Evolutionary conservation across 2,113 vertebrate genomes (phyloP).

Genomic region (Sclerurus mexicanus): DNA sequence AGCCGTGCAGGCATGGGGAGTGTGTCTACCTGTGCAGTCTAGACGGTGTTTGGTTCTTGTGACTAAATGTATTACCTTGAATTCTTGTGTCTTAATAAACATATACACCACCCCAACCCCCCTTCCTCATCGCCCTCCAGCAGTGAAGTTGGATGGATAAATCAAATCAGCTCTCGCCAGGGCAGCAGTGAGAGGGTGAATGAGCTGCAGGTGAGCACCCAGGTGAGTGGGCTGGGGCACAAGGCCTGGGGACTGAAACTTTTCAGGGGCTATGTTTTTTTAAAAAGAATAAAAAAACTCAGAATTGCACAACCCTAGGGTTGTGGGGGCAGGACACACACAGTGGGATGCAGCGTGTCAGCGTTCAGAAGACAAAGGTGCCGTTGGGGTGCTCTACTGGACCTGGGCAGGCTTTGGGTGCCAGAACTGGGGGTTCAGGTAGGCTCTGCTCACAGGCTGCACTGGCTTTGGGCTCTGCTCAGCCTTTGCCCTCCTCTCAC

Average conservation of each 20-base stretch:
- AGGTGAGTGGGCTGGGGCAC: background rate
- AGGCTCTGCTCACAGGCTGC: background rate
- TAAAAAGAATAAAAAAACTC: background rate
- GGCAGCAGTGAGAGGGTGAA: background rate
- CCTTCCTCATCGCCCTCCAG: background rate
- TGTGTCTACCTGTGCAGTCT: rapidly evolving
- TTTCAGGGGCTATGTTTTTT: rapidly evolving
- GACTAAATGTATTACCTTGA: background rate
- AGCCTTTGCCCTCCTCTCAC: background rate
- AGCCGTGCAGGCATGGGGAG: too few species aligned
- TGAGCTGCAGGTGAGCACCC: background rate
- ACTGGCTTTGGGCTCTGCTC: background rate
- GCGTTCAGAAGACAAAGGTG: background rate
- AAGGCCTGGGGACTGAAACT: rapidly evolving
- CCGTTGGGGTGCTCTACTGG: background rate
- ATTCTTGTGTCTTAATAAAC: background rate
- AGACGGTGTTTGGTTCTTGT: background rate
- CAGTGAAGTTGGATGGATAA: background rate
- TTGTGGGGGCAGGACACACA: background rate
- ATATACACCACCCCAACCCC: too few species aligned
- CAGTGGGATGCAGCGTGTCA: rapidly evolving
- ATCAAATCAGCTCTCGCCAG: rapidly evolving
- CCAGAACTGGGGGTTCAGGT: background rate
- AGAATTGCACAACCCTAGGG: background rate
- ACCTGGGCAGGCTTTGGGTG: background rate